phyloP scores from a whole-genome alignment of 2,888 invertebrate species.

The Lamproptera curius region DNA sequence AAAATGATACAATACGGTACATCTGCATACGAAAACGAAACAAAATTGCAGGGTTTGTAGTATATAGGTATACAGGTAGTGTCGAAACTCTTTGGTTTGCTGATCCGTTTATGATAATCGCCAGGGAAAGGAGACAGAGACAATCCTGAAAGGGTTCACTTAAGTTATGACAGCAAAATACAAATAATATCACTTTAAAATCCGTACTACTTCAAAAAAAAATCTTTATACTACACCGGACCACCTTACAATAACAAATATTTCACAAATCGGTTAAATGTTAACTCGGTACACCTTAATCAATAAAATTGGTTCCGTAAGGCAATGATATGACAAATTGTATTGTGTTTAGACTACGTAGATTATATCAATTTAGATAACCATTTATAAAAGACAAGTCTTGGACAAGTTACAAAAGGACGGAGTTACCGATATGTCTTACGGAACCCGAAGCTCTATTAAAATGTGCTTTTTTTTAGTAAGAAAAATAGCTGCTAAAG shows the following conservation, averaged over 20 bases:
- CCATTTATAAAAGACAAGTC: too few species aligned
- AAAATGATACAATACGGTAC: constrained; percentile 14
- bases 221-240: constrained; percentile 41
- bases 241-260: constrained; percentile 25
- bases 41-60: constrained; percentile 4
- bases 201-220: constrained; percentile 35
- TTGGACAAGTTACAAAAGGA: constrained; percentile 18
- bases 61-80: too few species aligned
- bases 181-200: constrained; percentile 63
- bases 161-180: constrained; percentile 44
- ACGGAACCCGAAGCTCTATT: constrained; percentile 26
- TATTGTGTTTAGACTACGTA: too few species aligned
- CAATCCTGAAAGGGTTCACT: constrained; percentile 29
- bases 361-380: too few species aligned
- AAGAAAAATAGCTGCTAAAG: constrained; percentile 23
- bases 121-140: constrained; percentile 14
- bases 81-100: constrained; percentile 43
- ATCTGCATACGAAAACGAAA: constrained; percentile 7
- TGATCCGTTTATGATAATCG: constrained; percentile 23
- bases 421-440: constrained; percentile 24
- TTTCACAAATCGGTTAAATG: constrained; percentile 31
- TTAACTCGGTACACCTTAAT: constrained; percentile 33
- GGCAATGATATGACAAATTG: too few species aligned
- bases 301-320: constrained; percentile 42
- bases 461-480: constrained; percentile 10